A percentile compares a stretch with the other conserved stretches of the same genome.
These are phyloP conservation scores for Carcinoscorpius rotundicauda DNA, from an alignment of 1,140 invertebrate genomes.

Conservation along the genomic window DNA sequence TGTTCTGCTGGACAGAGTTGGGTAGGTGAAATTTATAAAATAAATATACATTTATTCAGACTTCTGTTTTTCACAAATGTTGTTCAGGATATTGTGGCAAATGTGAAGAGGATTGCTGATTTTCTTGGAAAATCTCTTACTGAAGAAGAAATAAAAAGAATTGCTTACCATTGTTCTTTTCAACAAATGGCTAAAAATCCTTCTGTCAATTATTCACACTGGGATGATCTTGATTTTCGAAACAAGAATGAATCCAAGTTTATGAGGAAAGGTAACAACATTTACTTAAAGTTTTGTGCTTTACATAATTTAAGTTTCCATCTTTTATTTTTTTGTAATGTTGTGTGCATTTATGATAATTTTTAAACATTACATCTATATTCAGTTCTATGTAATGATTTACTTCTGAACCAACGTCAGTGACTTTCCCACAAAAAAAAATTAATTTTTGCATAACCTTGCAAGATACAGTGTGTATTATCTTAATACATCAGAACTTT, in stretches of 20 bases:
- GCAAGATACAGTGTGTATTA: too few relatives aligned
- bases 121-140: conserved; percentile 37
- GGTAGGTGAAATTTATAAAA: not conserved
- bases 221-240: conserved; percentile 34
- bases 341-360: too few relatives aligned
- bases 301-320: too few relatives aligned
- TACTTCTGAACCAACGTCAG: too few relatives aligned
- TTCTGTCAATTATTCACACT: conserved; percentile 38
- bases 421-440: too few relatives aligned
- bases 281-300: not conserved
- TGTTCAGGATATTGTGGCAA: conserved; percentile 31
- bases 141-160: conserved; percentile 27
- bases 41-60: not conserved
- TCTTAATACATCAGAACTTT: too few relatives aligned
- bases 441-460: too few relatives aligned
- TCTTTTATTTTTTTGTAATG: too few relatives aligned
- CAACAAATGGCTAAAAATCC: conserved; percentile 38
- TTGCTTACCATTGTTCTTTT: conserved; percentile 38
- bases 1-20: not conserved
- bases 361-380: too few relatives aligned
- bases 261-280: conserved; percentile 34
- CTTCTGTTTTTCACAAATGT: not conserved
- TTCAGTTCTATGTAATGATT: too few relatives aligned
- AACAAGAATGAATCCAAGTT: conserved; percentile 33
- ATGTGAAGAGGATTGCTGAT: conserved; percentile 33